A percentile compares a stretch with the other conserved stretches of the same genome.
These are phyloP conservation scores for Nomada fucata DNA, from an alignment of 2,888 invertebrate genomes.

Conservation along the genomic window DNA sequence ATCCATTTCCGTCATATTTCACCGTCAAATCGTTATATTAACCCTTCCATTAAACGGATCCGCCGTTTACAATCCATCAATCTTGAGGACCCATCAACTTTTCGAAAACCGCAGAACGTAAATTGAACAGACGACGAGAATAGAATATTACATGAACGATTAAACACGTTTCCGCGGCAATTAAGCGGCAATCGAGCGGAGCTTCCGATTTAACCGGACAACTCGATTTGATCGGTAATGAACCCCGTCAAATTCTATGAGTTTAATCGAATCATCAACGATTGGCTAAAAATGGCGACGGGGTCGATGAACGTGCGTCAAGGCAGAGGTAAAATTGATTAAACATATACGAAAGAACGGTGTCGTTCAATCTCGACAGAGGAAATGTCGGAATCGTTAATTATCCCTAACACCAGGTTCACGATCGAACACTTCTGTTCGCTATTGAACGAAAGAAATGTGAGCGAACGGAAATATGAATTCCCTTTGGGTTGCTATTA, in stretches of 20 bases:
- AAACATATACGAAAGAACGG: slow-evolving; percentile 24
- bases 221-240: slow-evolving; percentile 41
- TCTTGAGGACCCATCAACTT: slow-evolving; percentile 1
- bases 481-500: no score
- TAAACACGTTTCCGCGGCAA: slow-evolving; percentile 26
- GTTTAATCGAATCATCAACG: slow-evolving; percentile 8
- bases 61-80: slow-evolving; percentile 4
- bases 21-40: no score
- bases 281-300: slow-evolving; percentile 12
- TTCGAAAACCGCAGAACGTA: slow-evolving; percentile 10
- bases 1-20: no score
- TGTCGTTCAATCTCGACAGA: slow-evolving; percentile 15
- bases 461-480: background rate
- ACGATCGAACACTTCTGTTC: slow-evolving; percentile 36
- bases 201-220: slow-evolving; percentile 9
- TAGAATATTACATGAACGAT: slow-evolving; percentile 29
- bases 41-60: background rate
- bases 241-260: slow-evolving; percentile 20
- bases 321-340: slow-evolving; percentile 7
- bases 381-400: slow-evolving; percentile 28
- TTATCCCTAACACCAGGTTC: slow-evolving; percentile 6
- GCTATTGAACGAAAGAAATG: background rate
- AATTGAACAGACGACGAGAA: slow-evolving; percentile 10
- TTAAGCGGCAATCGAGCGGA: slow-evolving; percentile 32
- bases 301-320: slow-evolving; percentile 15